Base-by-base conservation (phyloP, 1,140 invertebrate species). In the Ostrea edulis region DNA sequence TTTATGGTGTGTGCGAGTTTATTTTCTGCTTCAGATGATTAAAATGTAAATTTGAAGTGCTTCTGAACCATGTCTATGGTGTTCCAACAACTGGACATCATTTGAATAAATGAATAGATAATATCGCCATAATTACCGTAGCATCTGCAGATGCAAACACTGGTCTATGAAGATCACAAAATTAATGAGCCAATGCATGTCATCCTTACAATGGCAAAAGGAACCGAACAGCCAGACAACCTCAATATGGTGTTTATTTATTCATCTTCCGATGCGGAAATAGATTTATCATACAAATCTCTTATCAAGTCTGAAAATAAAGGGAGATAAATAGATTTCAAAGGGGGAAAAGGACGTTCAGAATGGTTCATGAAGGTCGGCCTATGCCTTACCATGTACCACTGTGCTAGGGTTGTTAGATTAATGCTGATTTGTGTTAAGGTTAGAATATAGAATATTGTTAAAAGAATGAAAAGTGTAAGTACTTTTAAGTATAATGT, bases 111-210 rank as follows among this genome's bases (percentile, higher is more conserved):
- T 77, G 25, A 29, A 77, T 14, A 17, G 68, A 77, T 77, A 11
- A 8, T 77, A 77, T 77, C 68, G 25, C 25, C 25, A 77, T 77
- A 77, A 77, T 77, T 77, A 35, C 22, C 68, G 25, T 29, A 35
- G 68, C 68, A 77, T 77, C 68, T 77, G 68, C 68, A 77, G 8
- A 77, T 77, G 68, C 68, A 77, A 35, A 25, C 68, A 14, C 29
- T 12, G 25, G 2, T 77, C 68, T 71, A 77, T 35, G 8, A 25
- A 77, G 68, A 77, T 12, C 68, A 44, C 68, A 77, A 29, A 77
- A 77, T 77, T 77, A 77, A 77, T 77, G 68, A 29, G 22, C 25
- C 68, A 12, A 12, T 29, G 68, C 68, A 77, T 77, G 68, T 77
- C 68, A 77, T 2, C 25, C 68, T 35, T 35, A 77, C 29, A 77